Evolutionary conservation across 2,113 vertebrate species (phyloP), one percentile per base, ranked within the genome.

Genomic region (Sialia sialis): DNA sequence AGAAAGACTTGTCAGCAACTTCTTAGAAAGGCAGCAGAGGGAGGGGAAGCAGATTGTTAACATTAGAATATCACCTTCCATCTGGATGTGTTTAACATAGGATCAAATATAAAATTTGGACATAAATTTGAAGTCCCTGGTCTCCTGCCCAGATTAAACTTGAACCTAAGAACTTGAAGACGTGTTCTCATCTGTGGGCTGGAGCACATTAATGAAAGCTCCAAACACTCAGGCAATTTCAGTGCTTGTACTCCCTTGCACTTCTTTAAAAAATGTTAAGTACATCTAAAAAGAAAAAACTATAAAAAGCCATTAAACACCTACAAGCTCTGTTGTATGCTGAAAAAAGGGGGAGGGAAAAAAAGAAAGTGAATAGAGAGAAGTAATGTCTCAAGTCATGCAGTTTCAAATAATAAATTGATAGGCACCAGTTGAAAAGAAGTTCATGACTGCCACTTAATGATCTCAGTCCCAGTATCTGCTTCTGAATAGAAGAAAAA

Each of bases 21-120:
- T 94, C 94, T 92, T 86, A 55, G 88, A 88, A 88, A 92, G 85
- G 83, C 96, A 90, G 92, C 75, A 86, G 94, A 93, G 90, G 88
- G 92, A 94, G 83, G 75, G 59, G 72, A 93, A 93, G 83, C 95
- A 93, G 94, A 90, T 9, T 86, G 94, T 94, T 93, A 94, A 69
- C 85, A 94, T 95, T 94, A 94, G 92, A 95, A 93, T 94, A 96
- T 90, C 90, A 96, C 90, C 90, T 94, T 80, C 96, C 96, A 96
- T 93, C 96, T 96, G 94, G 82, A 88, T 88, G 39, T 39, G 43
- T 95, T 94, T 94, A 95, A 81, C 83, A 67, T 30, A 66, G 85
- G 88, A 96, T 90, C 72, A 88, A 79, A 93, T 94, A 86, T 16
- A 94, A 90, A 90, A 86, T 74, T 83, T 84, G 94, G 90, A 96